Conservation (phyloP, 1,140 invertebrate genomes). For the Listronotus bonariensis region DNA sequence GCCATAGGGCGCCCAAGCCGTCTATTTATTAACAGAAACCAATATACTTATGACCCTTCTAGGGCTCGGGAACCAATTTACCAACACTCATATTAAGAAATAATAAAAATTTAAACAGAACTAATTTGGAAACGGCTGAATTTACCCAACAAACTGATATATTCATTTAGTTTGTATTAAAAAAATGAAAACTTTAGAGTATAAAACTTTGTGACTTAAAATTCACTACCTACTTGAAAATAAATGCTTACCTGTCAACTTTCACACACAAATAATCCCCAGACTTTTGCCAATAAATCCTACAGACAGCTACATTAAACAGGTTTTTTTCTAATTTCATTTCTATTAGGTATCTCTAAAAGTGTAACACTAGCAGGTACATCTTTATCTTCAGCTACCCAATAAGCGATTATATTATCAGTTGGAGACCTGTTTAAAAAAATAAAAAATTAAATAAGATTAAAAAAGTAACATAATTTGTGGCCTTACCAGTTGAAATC, state of each 20-base stretch:
- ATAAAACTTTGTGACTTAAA: too few relatives aligned
- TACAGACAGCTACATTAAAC: slow-evolving; percentile 97
- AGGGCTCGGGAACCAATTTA: too few relatives aligned
- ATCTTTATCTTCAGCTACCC: slow-evolving; percentile 97
- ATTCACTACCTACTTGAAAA: not conserved
- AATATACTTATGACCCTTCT: too few relatives aligned
- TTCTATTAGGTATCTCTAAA: slow-evolving; percentile 83
- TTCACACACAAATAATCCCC: slow-evolving; percentile 98
- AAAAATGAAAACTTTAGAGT: too few relatives aligned
- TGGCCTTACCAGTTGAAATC: slow-evolving; percentile 85
- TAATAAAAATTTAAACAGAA: too few relatives aligned
- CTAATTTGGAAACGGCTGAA: too few relatives aligned
- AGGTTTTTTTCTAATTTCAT: slow-evolving; percentile 95
- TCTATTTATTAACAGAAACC: too few relatives aligned
- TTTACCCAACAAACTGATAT: too few relatives aligned
- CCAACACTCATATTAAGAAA: too few relatives aligned
- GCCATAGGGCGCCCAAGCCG: too few relatives aligned
- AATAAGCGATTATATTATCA: slow-evolving; percentile 95
- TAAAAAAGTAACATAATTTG: not conserved
- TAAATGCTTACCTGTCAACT: slow-evolving; percentile 74
- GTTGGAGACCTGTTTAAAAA: slow-evolving; percentile 73
- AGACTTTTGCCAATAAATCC: slow-evolving; percentile 98
- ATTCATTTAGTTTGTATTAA: too few relatives aligned
- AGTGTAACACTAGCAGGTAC: slow-evolving; percentile 85
- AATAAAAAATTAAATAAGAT: not conserved